Conservation (phyloP, 2,113 vertebrate species). For the Cynocephalus volans region DNA sequence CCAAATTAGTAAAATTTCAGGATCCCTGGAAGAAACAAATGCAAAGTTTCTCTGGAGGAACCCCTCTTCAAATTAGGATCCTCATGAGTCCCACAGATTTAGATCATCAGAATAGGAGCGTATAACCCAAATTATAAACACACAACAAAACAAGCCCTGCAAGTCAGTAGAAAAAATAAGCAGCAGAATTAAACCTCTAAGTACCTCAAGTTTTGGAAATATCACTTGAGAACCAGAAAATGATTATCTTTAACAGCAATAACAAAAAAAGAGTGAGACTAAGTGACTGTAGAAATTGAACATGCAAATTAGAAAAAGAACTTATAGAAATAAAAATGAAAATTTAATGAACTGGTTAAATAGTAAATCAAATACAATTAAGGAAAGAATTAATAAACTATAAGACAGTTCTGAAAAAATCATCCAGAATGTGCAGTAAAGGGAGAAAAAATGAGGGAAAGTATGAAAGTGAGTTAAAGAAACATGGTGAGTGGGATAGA, state of each 20-base stretch:
- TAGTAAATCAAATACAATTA: background rate
- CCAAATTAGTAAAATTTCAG: background rate
- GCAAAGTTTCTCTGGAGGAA: background rate
- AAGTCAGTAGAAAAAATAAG: background rate
- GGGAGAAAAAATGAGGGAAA: background rate
- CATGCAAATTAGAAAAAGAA: background rate
- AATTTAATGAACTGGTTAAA: background rate
- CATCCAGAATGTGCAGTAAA: background rate
- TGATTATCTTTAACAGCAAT: background rate
- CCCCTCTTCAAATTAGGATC: background rate
- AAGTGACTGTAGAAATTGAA: background rate
- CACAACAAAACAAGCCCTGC: background rate
- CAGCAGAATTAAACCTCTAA: background rate
- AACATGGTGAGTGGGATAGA: no score
- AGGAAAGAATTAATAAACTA: background rate
- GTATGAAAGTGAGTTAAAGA: no score
- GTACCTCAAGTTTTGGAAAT: background rate
- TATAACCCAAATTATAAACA: background rate
- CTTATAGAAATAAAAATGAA: background rate
- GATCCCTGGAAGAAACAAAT: slow-evolving; percentile 6
- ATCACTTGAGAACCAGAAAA: background rate
- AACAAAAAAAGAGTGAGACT: background rate
- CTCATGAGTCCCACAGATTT: background rate
- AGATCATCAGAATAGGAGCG: background rate
- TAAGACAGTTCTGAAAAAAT: background rate